A percentile compares a stretch with the other conserved stretches of the same genome.
These are phyloP conservation scores for Campylomormyrus tamandua DNA, from an alignment of 2,113 vertebrate species.

Conservation along the genomic window DNA sequence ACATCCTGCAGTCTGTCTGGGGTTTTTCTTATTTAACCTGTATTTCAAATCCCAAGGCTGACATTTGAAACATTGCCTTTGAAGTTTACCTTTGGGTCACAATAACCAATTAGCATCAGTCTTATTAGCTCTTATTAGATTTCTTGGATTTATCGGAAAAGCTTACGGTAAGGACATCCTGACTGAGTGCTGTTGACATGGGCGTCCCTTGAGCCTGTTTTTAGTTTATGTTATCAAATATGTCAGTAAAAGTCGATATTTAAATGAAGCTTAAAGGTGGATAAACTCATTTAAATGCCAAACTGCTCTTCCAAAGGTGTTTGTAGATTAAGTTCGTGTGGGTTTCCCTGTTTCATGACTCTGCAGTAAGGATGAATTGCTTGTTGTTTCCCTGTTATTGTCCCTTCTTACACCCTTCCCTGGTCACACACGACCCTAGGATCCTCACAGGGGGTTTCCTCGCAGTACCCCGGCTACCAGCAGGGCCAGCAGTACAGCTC, in stretches of 20 bases:
- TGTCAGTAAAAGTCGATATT: neutral
- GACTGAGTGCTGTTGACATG: neutral
- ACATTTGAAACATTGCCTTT: neutral
- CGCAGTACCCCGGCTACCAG: slow-evolving; percentile 88
- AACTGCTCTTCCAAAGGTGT: neutral
- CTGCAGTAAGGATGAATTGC: neutral
- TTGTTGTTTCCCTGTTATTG: neutral
- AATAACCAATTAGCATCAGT: neutral
- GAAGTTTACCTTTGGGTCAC: neutral
- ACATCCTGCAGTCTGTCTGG: neutral
- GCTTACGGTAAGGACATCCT: neutral
- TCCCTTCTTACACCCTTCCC: neutral
- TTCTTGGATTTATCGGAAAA: neutral
- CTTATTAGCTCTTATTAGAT: neutral
- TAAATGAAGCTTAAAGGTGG: neutral
- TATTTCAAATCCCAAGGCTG: neutral
- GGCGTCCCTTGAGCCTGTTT: neutral
- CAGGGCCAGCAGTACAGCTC: slow-evolving; percentile 84
- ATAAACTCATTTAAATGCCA: neutral
- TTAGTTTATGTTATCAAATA: neutral
- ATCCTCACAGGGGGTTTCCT: slow-evolving; percentile 65
- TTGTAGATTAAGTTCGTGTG: neutral
- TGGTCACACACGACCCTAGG: neutral
- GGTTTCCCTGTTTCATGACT: neutral
- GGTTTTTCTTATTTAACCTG: neutral